Base-by-base conservation (phyloP, 2,113 vertebrate species). In the Scolopax mira region DNA sequence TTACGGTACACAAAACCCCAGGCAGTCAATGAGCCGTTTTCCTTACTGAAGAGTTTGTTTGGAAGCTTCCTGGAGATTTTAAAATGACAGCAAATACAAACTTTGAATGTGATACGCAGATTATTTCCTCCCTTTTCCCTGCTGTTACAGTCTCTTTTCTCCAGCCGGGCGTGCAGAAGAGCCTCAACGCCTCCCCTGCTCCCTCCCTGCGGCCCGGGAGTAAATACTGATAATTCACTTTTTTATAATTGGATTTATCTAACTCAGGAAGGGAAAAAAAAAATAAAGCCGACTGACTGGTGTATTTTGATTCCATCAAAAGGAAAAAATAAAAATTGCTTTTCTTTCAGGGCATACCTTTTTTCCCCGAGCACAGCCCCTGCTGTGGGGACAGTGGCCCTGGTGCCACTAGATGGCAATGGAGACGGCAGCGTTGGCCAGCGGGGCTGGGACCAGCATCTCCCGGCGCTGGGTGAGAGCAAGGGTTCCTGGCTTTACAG, bases 401-500 rank as follows among this genome's bases (percentile, higher is more conserved):
- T 16, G 4, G 17, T 57, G 80, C 96, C 96, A 5, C 96, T 96
- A 97, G 96, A 73, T 96, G 96, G 95, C 92, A 83, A 83, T 24
- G 93, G 75, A 96, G 94, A 67, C 84, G 6, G 89, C 77, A 31
- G 61, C 60, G 30, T 14, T 18, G 15, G 28, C 35, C 51, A 35
- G 7, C 2, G 9, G 23, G 22, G 22, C 41, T 28, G 2, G 10
- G 3, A 41, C 35, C 77, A 5, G 41, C 70, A 3, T 4, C 60
- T 31, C 31, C 1, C 3, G 2, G 62, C 2, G 3, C 46, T 3
- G 69, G 1, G 4, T 2, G 10, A 0, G 57, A 16, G 66, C 10
- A 1, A 4, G 3, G 0, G 13, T 49, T 21, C 1, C 23, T 0
- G 1, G 62, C 31, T 41, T 1, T 0, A 0, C 0, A 4, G 6